Base-by-base conservation (phyloP, 1,140 invertebrate genomes). In the Dolichoris vasculosae region DNA sequence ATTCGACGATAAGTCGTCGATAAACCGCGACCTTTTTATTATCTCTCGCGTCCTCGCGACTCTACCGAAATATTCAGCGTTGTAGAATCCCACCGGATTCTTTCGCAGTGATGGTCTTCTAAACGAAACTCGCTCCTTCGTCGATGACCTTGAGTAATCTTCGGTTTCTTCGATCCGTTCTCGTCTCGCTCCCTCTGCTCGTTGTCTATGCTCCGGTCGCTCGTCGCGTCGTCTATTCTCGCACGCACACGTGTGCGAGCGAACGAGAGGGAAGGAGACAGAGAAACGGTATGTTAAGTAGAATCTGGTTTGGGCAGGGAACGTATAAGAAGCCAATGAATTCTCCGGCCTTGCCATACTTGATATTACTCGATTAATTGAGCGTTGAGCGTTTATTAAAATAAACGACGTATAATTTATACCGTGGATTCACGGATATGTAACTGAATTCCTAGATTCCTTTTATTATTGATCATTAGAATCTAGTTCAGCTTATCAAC, bases 271-370 rank as follows among this genome's bases (percentile, higher is more conserved):
- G 23, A 73, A 38, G n/a, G 40, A n/a, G 69, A 26, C 38, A 73
- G 20, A 17, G 40, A 43, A 20, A 67, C 32, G 32, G 0, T 43
- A 43, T 43, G 69, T n/a, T 73, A 73, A 73, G 69, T 73, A 43
- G 81, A 75, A 83, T 83, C 81, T 83, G 69, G 81, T 83, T 83
- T 83, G 81, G 46, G 35, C 81, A 59, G 48, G 35, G 13, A 59
- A 59, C 67, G 46, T 8, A 43, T 15, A 48, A 55, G 43, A 38
- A 40, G 26, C 71, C 55, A 46, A 76, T 63, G 71, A 77, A 23
- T 46, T 48, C 38, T 20, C 82, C 51, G 71, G 40, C 73, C 82
- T 83, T 64, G 82, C 73, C n/a, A 38, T 46, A 30, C 69, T 63
- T 26, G 51, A 83, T 83, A 43, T 71, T 48, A 55, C 51, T 48